A percentile compares a stretch with the other conserved stretches of the same genome.
Evolutionary conservation across 2,113 vertebrate species (phyloP).

Genomic region (Etheostoma spectabile): DNA sequence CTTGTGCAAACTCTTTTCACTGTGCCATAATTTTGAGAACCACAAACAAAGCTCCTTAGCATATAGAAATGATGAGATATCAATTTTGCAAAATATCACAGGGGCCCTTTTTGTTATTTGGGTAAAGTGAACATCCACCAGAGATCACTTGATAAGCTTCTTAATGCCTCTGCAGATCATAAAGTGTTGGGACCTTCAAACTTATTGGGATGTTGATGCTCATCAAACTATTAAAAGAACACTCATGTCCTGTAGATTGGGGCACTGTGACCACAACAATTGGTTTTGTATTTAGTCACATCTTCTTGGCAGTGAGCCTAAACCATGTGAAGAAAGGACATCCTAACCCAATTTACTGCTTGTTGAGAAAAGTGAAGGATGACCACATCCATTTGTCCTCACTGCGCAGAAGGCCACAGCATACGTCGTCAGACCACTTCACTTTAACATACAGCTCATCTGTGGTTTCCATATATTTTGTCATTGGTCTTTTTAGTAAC

Average conservation of each 20-base stretch:
- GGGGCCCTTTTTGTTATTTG: not conserved
- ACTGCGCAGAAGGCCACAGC: not conserved
- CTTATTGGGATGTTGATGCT: slow-evolving; percentile 30
- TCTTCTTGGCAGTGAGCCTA: slow-evolving; percentile 37
- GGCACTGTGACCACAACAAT: slow-evolving; percentile 42
- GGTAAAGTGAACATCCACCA: slow-evolving; percentile 8
- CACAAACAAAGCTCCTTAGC: not conserved
- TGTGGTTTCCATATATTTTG: not conserved
- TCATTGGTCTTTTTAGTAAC: not conserved
- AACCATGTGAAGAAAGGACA: slow-evolving; percentile 35
- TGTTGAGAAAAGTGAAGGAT: slow-evolving; percentile 56
- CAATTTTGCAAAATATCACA: not conserved
- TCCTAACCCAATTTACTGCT: slow-evolving; percentile 42
- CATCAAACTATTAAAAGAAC: slow-evolving; percentile 33
- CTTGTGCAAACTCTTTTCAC: not conserved
- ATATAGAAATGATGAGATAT: not conserved
- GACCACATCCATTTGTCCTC: slow-evolving; percentile 19
- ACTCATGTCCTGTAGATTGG: slow-evolving; percentile 25
- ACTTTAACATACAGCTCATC: not conserved
- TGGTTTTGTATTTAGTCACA: slow-evolving; percentile 50
- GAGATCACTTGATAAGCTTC: slow-evolving; percentile 22
- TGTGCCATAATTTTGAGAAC: not conserved
- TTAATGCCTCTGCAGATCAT: not conserved
- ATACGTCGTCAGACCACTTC: not conserved
- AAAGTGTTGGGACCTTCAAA: slow-evolving; percentile 37